Base-by-base conservation (phyloP, 2,888 invertebrate genomes). In the Platycnemis pennipes region DNA sequence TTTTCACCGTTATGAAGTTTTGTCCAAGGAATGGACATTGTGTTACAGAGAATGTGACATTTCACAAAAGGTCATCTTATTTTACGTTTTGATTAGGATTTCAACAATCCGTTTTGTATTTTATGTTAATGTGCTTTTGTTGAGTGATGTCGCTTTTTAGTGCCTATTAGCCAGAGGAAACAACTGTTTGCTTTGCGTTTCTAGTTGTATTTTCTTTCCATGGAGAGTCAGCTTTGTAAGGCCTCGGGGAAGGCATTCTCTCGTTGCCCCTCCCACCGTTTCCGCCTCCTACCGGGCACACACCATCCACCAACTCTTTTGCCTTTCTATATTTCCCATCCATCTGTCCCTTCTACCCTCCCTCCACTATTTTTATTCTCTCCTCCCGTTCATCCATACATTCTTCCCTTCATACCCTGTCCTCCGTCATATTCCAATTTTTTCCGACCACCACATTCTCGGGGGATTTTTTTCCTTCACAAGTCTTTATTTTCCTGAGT, bases 361-460 rank as follows among this genome's bases (percentile, higher is more conserved):
- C 91, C 26, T 91, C 63, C 37, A 37, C 89, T 56, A 89, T 56
- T 42, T 42, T 26, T 56, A 44, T 42, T n/a, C 45, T 13, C 46
- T 44, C 45, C 26, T 22, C 45, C 45, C 87, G 2, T 45, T 37
- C 77, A 77, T 11, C 77, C 77, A 77, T 77, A 77, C 37, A 77
- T 77, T 77, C 37, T 63, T 44, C 87, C 26, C n/a, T 26, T 11
- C n/a, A 11, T 69, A 2, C 45, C 22, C 22, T 44, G 26, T 0
- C 42, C 42, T n/a, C 46, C 46, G 44, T 91, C 63, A 56, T 69
- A 91, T 91, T 91, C 91, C 91, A 91, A 91, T 91, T 91, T 91
- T 91, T 91, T 91, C 63, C 37, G 63, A 44, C 63, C 91, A 5
- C 53, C 63, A 63, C 63, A 56, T 63, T 56, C 16, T n/a, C 44